Base-by-base conservation (phyloP, 2,888 invertebrate species). In the Athripsodes cinereus region DNA sequence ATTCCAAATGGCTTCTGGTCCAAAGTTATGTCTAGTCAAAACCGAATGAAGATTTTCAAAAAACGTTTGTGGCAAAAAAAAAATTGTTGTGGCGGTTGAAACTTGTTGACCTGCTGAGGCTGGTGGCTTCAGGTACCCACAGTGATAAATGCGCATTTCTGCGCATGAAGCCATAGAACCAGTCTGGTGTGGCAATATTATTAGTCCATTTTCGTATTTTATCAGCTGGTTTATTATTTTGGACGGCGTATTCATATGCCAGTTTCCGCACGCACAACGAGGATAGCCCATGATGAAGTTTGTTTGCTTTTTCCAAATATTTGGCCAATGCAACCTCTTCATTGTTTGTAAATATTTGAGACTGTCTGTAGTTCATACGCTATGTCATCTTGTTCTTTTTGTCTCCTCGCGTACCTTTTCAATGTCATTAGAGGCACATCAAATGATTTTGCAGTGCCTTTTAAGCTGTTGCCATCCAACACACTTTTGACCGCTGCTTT, bases 21-120 rank as follows among this genome's bases (percentile, higher is more conserved):
- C 62, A 22, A 46, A 52, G 20, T 61, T 58, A 31, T 58, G 52
- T 60, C 66, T 54, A n/a, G 58, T 53, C 35, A 66, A 56, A 52
- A 67, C 60, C 26, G 60, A 56, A 62, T 65, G 59, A 35, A 67
- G 55, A 52, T 69, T 68, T 35, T 65, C 62, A 56, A 64, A 67
- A 57, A 68, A 67, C 54, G 40, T 46, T 16, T n/a, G n/a, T n/a
- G n/a, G n/a, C n/a, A n/a, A n/a, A n/a, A n/a, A n/a, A n/a, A n/a
- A 16, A 46, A 16, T 11, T 46, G 46, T 46, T 13, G 46, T 46
- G 46, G 46, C 46, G 46, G 44, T 66, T 67, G 53, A 66, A 66
- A 26, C 61, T 52, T 48, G 63, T 66, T 22, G 62, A 60, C 20
- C 64, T 34, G 16, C 63, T 22, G 13, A 65, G 49, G 52, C 64